Evolutionary conservation across 1,140 invertebrate genomes (phyloP), one percentile per base, ranked within the genome.

Genomic region (Laodelphax striatellus): DNA sequence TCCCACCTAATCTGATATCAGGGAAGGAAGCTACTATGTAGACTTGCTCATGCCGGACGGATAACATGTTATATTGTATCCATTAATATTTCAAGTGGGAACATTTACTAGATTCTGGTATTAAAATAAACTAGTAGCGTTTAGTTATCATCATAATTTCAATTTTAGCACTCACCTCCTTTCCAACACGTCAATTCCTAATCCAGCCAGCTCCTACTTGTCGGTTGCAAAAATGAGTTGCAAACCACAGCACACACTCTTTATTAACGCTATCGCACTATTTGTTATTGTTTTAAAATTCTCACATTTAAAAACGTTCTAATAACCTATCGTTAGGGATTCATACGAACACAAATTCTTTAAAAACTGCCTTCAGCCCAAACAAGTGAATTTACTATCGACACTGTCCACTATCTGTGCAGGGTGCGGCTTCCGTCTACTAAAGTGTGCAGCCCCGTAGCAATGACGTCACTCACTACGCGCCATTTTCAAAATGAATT

Each of bases 401-500:
- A 62, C 55, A 53, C 41, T 43, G 46, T 34, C 41, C 61, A 58
- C 61, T 57, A 58, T 56, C 50, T 54, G 62, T 52, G 64, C 57
- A 67, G 66, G 66, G 66, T 65, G 66, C 66, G 66, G 66, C 66
- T 67, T 67, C 66, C 66, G 57, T 67, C 58, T 63, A 65, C 64
- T 65, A 62, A 65, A 65, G 62, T 65, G 62, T 65, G 65, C 62
- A 67, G 64, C 65, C 65, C 64, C 64, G 64, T 65, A 63, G 64
- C 62, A 62, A 62, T 67, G 64, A 67, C 65, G 65, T 67, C 65
- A 67, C 55, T 52, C 52, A 19, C 52, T 34, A 42, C 52, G 62
- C 56, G 57, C 62, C 52, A 55, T 14, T 59, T 63, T 63, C 58
- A 56, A 63, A 60, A 5, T 57, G 1, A 21, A 28, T 21, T 55